phyloP scores from a whole-genome alignment of 1,140 invertebrate species.

The Eurosta solidaginis region DNA sequence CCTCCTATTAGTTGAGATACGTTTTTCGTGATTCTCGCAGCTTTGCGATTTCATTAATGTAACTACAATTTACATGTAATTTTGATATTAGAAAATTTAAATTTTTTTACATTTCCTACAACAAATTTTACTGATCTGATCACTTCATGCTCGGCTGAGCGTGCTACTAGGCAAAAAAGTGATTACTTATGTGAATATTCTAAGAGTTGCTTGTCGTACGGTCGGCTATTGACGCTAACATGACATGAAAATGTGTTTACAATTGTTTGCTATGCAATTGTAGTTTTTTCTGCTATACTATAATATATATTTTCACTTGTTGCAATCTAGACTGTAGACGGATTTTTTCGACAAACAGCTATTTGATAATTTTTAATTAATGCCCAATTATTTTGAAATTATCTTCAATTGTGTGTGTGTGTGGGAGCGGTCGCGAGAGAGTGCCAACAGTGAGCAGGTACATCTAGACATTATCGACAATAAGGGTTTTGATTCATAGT shows the following conservation, averaged over 20 bases:
- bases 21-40: background rate
- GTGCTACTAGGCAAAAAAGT: background rate
- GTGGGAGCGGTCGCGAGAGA: too few species aligned
- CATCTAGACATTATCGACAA: too few species aligned
- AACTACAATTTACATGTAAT: background rate
- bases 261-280: background rate
- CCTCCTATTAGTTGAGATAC: too few species aligned
- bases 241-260: background rate
- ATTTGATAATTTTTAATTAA: slow-evolving; percentile 10
- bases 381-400: slow-evolving; percentile 21
- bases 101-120: background rate
- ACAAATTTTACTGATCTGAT: slow-evolving; percentile 8
- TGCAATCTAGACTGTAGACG: background rate
- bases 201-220: background rate
- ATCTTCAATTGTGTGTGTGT: background rate
- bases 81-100: background rate
- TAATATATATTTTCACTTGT: background rate
- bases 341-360: background rate
- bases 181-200: background rate
- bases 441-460: too few species aligned
- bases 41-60: background rate
- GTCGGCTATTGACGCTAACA: background rate
- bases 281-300: background rate
- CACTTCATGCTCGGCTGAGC: background rate
- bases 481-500: too few species aligned